Percentiles rank a stretch among this genome's conserved stretches.
These are phyloP conservation scores for Tipula lateralis DNA, from an alignment of 2,888 invertebrate genomes.

Conservation along the genomic window DNA sequence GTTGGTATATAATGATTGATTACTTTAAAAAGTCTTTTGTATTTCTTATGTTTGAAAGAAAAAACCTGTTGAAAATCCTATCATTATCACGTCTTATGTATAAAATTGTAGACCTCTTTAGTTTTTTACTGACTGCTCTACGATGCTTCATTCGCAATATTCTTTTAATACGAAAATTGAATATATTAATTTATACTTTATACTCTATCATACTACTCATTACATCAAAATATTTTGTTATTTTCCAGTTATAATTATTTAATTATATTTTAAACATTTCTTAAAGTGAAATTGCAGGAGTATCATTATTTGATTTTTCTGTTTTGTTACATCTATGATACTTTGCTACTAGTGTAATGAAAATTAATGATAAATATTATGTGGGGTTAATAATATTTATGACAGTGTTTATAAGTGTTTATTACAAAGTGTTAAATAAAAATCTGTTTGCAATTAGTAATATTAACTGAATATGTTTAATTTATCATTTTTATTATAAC, in stretches of 20 bases:
- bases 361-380: background rate
- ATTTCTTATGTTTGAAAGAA: background rate
- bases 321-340: background rate
- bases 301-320: background rate
- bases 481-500: too few species aligned
- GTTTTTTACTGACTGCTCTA: background rate
- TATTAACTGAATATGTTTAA: too few species aligned
- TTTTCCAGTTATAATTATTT: background rate
- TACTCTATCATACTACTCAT: background rate
- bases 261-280: background rate
- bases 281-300: background rate
- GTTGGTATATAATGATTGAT: background rate
- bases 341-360: background rate
- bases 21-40: background rate
- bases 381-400: too few species aligned
- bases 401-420: background rate
- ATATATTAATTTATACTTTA: slow-evolving; percentile 15
- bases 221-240: background rate
- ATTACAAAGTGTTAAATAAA: too few species aligned
- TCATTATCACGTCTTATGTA: background rate
- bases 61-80: background rate
- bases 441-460: too few species aligned
- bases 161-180: background rate
- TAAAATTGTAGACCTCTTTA: background rate
- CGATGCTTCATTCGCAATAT: background rate